Evolutionary conservation across 2,797 vertebrate species (phyloP), one percentile per base, ranked within the genome.

Genomic region (Emydoidea blandingii): DNA sequence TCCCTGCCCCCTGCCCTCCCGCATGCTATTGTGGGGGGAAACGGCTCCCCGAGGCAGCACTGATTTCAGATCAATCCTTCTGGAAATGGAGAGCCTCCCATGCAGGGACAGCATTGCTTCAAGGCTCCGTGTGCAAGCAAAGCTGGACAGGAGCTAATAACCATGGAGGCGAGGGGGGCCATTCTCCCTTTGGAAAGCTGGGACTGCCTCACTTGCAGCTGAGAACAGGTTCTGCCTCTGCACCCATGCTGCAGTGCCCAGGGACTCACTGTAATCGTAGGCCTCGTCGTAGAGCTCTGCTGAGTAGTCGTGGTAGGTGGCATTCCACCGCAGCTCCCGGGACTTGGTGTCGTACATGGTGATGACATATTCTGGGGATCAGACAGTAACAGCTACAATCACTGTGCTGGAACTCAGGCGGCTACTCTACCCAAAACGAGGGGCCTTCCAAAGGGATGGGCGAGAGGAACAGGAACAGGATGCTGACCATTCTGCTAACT

Each of bases 291-390:
- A 98, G 2, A 98, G 98, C 0, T 98, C 98, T 0, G 99, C 99
- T 0, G 99, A 99, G 97, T 99, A 99, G 96, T 99, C 99, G 0
- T 99, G 99, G 97, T 99, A 99, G 0, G 99, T 99, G 34, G 99
- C 99, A 0, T 99, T 99, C 99, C 99, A 99, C 85, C 98, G 98
- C 96, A 99, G 98, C 93, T 99, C 98, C 8, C 99, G 99, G 0
- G 99, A 98, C 97, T 99, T 99, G 5, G 99, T 99, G 98, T 99
- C 99, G 1, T 99, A 99, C 99, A 99, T 99, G 93, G 99, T 99
- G 94, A 99, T 99, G 86, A 99, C 98, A 7, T 99, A 99, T 93
- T 99, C 99, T 99, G 98, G 50, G 95, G 94, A 91, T 1, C 81
- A 27, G 85, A 86, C 23, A 41, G 2, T 15, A 29, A 68, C 49